A percentile compares a stretch with the other conserved stretches of the same genome.
phyloP scores from a whole-genome alignment of 2,888 invertebrate genomes.

The Micoletzkya japonica region DNA sequence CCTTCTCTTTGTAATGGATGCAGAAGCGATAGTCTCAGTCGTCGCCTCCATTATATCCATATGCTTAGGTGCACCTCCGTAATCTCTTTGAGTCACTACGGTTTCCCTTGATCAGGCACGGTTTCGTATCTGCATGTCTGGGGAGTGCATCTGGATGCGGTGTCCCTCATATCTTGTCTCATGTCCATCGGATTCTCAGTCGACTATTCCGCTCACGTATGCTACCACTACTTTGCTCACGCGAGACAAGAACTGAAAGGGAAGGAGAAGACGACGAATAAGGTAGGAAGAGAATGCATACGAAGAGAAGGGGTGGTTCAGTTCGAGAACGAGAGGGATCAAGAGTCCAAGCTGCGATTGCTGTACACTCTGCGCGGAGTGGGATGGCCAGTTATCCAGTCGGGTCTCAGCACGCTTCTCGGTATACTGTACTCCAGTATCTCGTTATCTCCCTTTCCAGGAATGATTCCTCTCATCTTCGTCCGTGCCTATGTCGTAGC shows the following conservation, averaged over 20 bases:
- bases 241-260: constrained; percentile 33
- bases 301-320: neutral
- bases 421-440: constrained; percentile 24
- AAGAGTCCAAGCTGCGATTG: constrained; percentile 35
- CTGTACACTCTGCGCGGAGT: constrained; percentile 54
- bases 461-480: constrained; percentile 60
- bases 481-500: constrained; percentile 61
- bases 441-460: constrained; percentile 23
- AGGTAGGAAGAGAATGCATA: constrained; percentile 1
- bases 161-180: constrained; percentile 57
- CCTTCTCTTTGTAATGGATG: constrained; percentile 54
- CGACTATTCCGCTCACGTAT: constrained; percentile 60
- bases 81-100: neutral
- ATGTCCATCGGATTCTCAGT: constrained; percentile 62
- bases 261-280: constrained; percentile 16
- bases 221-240: constrained; percentile 62
- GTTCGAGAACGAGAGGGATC: constrained; percentile 3
- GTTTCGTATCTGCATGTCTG: constrained; percentile 60
- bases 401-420: constrained; percentile 52
- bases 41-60: constrained; percentile 59
- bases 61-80: constrained; percentile 50
- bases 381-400: constrained; percentile 61
- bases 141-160: constrained; percentile 59
- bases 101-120: constrained; percentile 32
- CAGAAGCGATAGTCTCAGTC: constrained; percentile 59